These are phyloP conservation scores for Pterophyllum scalare DNA, from an alignment of 2,113 vertebrate species.

Conservation along the genomic window DNA sequence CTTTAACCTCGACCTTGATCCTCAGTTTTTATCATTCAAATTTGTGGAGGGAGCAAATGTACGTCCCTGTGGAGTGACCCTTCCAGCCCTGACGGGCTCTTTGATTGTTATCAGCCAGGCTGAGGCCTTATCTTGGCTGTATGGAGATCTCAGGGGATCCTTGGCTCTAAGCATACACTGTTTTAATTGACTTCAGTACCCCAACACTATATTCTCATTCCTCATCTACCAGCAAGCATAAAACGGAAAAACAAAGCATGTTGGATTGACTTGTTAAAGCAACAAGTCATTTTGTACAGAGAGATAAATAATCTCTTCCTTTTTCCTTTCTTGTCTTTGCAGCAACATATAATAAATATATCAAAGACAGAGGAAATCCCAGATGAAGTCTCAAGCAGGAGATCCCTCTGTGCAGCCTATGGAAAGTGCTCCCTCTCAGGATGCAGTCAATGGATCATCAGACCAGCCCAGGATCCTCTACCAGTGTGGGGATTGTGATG, in stretches of 20 bases:
- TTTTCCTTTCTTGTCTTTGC: slow-evolving; percentile 13
- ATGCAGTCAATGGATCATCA: slow-evolving; percentile 5
- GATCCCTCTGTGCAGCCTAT: slow-evolving; percentile 22
- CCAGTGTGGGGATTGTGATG: slow-evolving; percentile 89
- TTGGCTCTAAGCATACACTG: slow-evolving; percentile 44
- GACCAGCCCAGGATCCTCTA: slow-evolving; percentile 83
- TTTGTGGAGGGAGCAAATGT: slow-evolving; percentile 29
- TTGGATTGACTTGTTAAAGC: slow-evolving; percentile 5
- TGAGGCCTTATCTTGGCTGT: slow-evolving; percentile 53
- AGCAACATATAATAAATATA: slow-evolving; percentile 67
- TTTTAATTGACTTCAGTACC: slow-evolving; percentile 53
- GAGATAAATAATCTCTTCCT: not conserved
- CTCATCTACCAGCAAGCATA: slow-evolving; percentile 27
- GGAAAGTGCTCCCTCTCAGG: slow-evolving; percentile 16
- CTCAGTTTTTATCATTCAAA: slow-evolving; percentile 48
- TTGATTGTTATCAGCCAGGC: slow-evolving; percentile 47
- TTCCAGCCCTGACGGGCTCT: slow-evolving; percentile 37
- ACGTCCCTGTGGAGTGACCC: slow-evolving; percentile 46
- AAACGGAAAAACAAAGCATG: not conserved
- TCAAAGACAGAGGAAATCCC: slow-evolving; percentile 47
- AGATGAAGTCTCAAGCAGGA: slow-evolving; percentile 69
- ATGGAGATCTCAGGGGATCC: slow-evolving; percentile 49
- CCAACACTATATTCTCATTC: slow-evolving; percentile 32
- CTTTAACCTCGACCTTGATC: slow-evolving; percentile 55
- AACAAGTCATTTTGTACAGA: not conserved